These are phyloP conservation scores for Julus scandinavius DNA, from an alignment of 2,888 invertebrate species.

Conservation along the genomic window DNA sequence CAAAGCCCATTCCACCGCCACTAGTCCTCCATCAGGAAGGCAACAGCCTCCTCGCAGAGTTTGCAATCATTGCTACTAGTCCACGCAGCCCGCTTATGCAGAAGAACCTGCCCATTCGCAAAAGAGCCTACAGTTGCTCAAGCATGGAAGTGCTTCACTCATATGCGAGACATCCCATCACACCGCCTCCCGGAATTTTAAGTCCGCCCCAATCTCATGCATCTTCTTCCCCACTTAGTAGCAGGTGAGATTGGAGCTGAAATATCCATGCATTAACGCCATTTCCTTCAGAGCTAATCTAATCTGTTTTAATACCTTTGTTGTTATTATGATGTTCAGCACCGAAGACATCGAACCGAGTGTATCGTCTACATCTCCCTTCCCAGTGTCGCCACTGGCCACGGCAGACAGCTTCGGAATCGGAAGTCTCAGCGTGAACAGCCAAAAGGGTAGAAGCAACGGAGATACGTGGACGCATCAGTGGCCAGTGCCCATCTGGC, in stretches of 20 bases:
- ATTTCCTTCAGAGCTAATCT: not conserved
- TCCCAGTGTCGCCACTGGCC: conserved; percentile 10
- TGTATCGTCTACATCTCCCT: conserved; percentile 1
- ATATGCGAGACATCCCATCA: conserved; percentile 60
- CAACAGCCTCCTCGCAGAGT: conserved; percentile 61
- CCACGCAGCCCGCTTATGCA: conserved; percentile 58
- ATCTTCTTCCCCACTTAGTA: conserved; percentile 62
- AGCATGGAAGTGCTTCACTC: conserved; percentile 53
- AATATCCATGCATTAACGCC: not conserved
- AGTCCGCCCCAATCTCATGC: conserved; percentile 64
- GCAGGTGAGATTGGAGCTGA: conserved; percentile 62
- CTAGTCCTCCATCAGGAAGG: conserved; percentile 60
- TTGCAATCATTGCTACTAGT: conserved; percentile 64
- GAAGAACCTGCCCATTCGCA: conserved; percentile 61
- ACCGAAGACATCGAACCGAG: conserved; percentile 48
- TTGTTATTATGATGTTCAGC: not conserved
- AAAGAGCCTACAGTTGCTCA: conserved; percentile 60
- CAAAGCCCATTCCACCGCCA: conserved; percentile 63
- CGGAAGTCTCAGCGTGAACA: conserved; percentile 51
- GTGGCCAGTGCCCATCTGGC: conserved; percentile 66
- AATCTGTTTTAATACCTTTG: not conserved
- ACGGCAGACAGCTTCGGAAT: not conserved
- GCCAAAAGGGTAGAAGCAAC: conserved; percentile 57
- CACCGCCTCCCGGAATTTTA: conserved; percentile 61
- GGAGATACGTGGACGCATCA: not conserved